These are phyloP conservation scores for Marasmarcha lunaedactyla DNA, from an alignment of 2,888 invertebrate genomes.

Conservation along the genomic window DNA sequence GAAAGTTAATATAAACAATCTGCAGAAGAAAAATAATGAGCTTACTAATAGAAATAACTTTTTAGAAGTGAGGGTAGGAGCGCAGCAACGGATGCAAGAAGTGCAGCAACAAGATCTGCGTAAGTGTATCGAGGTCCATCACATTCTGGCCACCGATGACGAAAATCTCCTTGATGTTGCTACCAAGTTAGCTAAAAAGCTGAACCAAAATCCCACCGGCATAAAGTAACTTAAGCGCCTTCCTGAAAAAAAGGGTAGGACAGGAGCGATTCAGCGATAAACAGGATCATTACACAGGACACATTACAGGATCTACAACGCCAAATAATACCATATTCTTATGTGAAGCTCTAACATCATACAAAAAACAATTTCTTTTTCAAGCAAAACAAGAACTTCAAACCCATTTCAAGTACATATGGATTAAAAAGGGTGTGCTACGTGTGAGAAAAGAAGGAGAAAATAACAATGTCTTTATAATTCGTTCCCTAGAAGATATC, in stretches of 20 bases:
- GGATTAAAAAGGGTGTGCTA: conserved; percentile 4
- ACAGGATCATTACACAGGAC: too few relatives aligned
- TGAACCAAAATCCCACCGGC: neutral
- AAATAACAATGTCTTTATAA: neutral
- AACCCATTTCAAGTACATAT: conserved; percentile 5
- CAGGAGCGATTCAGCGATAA: too few relatives aligned
- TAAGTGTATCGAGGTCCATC: conserved; percentile 7
- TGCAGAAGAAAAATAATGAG: conserved; percentile 3
- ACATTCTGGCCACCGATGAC: conserved; percentile 2
- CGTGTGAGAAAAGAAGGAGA: too few relatives aligned
- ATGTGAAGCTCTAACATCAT: conserved; percentile 6
- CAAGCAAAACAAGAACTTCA: conserved; percentile 19
- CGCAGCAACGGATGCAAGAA: conserved; percentile 14
- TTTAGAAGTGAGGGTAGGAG: conserved; percentile 5
- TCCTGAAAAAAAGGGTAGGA: neutral
- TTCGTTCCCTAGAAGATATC: too few relatives aligned
- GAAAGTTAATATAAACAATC: too few relatives aligned
- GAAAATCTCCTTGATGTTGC: neutral
- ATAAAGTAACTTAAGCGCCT: neutral
- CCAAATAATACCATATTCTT: conserved; percentile 1
- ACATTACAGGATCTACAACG: neutral
- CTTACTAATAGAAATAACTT: conserved; percentile 4
- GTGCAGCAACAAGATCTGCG: conserved; percentile 11
- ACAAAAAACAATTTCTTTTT: conserved; percentile 3
- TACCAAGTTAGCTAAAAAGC: conserved; percentile 4